Evolutionary conservation across 2,797 vertebrate species (phyloP).

Genomic region (Selene dorsalis): DNA sequence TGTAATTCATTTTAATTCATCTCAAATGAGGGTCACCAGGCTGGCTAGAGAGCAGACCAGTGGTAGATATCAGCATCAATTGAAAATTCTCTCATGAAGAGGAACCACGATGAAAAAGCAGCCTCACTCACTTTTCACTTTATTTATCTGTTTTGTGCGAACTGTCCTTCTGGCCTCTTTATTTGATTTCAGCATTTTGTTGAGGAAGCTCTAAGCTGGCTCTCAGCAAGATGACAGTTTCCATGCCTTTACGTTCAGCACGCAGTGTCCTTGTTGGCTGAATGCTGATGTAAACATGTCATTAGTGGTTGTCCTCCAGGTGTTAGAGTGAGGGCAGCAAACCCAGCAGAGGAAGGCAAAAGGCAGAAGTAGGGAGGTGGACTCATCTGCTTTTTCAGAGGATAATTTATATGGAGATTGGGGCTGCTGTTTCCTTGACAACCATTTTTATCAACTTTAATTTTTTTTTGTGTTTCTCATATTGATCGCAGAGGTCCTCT

Average conservation of each 20-base stretch:
- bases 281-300: slow-evolving; percentile 30
- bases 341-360: slow-evolving; percentile 37
- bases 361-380: neutral
- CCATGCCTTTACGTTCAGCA: neutral
- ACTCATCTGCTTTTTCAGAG: slow-evolving; percentile 28
- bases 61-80: neutral
- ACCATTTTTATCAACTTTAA: slow-evolving; percentile 54
- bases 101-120: neutral
- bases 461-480: slow-evolving; percentile 29
- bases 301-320: slow-evolving; percentile 5
- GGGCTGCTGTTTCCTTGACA: slow-evolving; percentile 74
- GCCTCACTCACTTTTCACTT: neutral
- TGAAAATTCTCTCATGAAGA: neutral
- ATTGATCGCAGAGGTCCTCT: slow-evolving; percentile 25
- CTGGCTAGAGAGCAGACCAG: too few relatives aligned
- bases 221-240: neutral
- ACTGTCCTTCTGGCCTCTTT: neutral
- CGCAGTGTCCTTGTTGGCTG: neutral
- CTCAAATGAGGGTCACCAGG: neutral
- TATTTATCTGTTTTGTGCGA: slow-evolving; percentile 5
- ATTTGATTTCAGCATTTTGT: slow-evolving; percentile 4
- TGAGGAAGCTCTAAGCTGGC: slow-evolving; percentile 3
- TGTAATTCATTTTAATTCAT: neutral
- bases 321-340: slow-evolving; percentile 26
- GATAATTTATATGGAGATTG: slow-evolving; percentile 62